Evolutionary conservation across 2,113 vertebrate species (phyloP).

Genomic region (Phasianus colchicus): DNA sequence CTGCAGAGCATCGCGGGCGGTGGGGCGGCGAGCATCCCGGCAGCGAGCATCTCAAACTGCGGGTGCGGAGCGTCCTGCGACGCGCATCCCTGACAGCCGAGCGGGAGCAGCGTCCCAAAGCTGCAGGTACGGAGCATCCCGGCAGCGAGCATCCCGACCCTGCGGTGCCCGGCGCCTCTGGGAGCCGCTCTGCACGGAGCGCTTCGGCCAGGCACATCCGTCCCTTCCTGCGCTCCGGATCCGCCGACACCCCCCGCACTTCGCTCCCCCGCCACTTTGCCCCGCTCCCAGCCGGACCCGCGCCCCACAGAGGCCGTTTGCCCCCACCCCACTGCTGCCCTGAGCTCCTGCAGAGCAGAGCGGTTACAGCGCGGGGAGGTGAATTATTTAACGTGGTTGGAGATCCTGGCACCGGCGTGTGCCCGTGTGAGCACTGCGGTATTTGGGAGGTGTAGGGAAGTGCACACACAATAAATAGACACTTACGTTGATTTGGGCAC

Average conservation of each 20-base stretch:
- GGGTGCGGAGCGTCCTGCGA: rapidly evolving
- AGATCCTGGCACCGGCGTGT: not conserved
- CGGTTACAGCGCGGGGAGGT: not conserved
- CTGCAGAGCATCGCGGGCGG: not conserved
- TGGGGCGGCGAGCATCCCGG: rapidly evolving
- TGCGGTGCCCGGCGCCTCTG: not conserved
- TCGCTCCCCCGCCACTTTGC: not conserved
- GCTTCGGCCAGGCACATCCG: not conserved
- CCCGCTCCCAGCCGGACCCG: not conserved
- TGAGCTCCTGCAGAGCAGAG: not conserved
- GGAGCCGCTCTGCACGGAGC: not conserved
- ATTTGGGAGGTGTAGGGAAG: not conserved
- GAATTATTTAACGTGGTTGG: constrained; percentile 58
- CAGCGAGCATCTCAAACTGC: rapidly evolving
- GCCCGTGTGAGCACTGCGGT: not conserved
- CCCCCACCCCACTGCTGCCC: rapidly evolving
- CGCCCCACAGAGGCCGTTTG: not conserved
- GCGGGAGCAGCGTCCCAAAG: not conserved
- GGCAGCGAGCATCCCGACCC: not conserved
- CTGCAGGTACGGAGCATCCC: not conserved
- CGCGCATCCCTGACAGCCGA: not conserved
- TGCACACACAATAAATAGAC: not conserved
- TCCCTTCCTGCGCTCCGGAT: no score
- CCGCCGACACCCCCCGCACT: rapidly evolving
- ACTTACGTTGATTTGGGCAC: not conserved